Conservation (phyloP, 2,888 invertebrate species). For the Andrena marginata region DNA sequence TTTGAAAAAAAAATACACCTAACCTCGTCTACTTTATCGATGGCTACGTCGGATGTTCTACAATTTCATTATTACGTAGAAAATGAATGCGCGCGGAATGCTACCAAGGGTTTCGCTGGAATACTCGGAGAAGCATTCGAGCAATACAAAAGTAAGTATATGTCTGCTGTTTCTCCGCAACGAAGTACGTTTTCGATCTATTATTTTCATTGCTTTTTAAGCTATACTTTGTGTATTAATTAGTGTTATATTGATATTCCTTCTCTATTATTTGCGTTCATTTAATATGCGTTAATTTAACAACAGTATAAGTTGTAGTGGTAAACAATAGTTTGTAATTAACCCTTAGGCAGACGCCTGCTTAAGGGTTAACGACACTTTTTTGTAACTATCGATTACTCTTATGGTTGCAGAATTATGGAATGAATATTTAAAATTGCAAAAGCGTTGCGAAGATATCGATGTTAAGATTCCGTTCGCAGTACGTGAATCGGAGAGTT, state of each 20-base stretch:
- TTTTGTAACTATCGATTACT: background rate
- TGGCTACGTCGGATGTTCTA: conserved; percentile 51
- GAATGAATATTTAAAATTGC: conserved; percentile 62
- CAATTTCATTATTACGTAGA: conserved; percentile 61
- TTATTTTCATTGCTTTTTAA: background rate
- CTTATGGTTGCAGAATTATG: conserved; percentile 69
- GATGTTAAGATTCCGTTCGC: conserved; percentile 24
- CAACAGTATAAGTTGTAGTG: background rate
- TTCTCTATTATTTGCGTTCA: background rate
- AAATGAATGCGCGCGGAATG: conserved; percentile 63
- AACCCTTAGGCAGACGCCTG: too few relatives aligned
- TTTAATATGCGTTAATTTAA: background rate
- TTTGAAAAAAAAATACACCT: conserved; percentile 50
- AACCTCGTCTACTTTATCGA: conserved; percentile 55
- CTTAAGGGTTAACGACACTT: background rate
- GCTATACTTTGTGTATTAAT: background rate
- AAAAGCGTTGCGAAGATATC: conserved; percentile 39
- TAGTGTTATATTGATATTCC: background rate
- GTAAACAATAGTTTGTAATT: background rate
- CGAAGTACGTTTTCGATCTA: background rate
- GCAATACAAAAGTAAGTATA: conserved; percentile 76
- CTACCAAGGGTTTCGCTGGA: conserved; percentile 63
- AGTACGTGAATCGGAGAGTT: conserved; percentile 15
- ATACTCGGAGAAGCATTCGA: conserved; percentile 64
- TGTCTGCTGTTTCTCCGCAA: conserved; percentile 8